Percentiles rank a stretch among this genome's conserved stretches.
Conservation (phyloP, 2,888 invertebrate species). For the Venustoraphidia nigricollis region DNA sequence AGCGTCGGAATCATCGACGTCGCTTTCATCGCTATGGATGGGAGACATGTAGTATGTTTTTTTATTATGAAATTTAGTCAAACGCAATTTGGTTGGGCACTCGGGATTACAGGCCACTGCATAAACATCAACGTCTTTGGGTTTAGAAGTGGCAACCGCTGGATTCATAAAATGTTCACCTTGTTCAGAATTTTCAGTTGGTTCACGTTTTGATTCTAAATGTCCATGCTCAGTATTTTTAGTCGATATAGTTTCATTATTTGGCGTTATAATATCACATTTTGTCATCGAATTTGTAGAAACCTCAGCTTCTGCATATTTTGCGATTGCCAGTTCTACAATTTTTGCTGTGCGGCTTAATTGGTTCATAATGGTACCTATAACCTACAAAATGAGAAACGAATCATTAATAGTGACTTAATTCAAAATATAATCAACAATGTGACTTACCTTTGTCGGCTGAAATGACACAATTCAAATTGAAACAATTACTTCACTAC, state of each 20-base stretch:
- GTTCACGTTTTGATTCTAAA: background rate
- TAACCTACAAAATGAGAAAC: background rate
- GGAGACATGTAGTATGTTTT: background rate
- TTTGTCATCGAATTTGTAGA: too few species aligned
- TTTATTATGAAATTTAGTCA: too few species aligned
- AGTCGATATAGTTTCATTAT: too few species aligned
- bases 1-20: background rate
- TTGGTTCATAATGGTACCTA: too few species aligned
- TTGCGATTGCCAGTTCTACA: background rate
- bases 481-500: background rate
- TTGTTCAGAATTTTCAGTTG: background rate
- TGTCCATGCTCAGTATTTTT: too few species aligned
- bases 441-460: background rate
- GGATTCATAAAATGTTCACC: too few species aligned
- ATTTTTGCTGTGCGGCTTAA: background rate
- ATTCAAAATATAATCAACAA: background rate
- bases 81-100: too few species aligned
- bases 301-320: too few species aligned
- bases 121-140: too few species aligned
- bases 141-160: too few species aligned
- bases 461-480: background rate
- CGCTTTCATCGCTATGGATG: background rate
- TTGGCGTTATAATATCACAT: too few species aligned
- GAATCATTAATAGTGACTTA: background rate
- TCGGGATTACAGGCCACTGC: too few species aligned